Percentiles rank a stretch among this genome's conserved stretches.
Evolutionary conservation across 2,888 invertebrate species (phyloP).

Genomic region (Apodemia zela): DNA sequence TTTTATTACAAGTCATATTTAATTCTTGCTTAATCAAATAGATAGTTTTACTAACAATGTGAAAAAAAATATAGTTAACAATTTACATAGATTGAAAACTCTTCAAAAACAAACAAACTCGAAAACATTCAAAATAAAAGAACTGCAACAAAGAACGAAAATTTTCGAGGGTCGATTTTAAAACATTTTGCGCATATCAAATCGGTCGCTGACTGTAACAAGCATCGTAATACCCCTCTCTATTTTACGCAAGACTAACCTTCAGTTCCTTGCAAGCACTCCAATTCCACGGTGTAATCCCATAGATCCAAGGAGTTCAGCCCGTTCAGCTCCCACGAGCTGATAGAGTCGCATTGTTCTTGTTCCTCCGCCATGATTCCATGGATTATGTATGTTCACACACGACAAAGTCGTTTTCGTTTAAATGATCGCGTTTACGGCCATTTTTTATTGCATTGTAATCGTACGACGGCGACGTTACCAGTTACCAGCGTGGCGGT

Average conservation of each 20-base stretch:
- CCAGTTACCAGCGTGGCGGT: slow-evolving; percentile 49
- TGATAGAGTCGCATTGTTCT: slow-evolving; percentile 67
- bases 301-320: slow-evolving; percentile 88
- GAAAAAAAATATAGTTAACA: no score
- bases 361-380: slow-evolving; percentile 67
- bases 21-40: no score
- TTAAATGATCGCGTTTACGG: slow-evolving; percentile 43
- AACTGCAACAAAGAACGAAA: slow-evolving; percentile 37
- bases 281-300: slow-evolving; percentile 92
- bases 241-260: slow-evolving; percentile 79
- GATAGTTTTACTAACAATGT: no score
- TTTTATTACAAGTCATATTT: no score
- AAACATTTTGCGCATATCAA: slow-evolving; percentile 14
- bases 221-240: slow-evolving; percentile 38
- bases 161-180: slow-evolving; percentile 49
- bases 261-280: slow-evolving; percentile 88
- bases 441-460: slow-evolving; percentile 47
- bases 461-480: slow-evolving; percentile 34
- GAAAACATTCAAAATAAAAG: neutral
- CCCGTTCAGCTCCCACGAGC: slow-evolving; percentile 77
- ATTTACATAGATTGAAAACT: no score
- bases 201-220: slow-evolving; percentile 9
- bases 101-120: no score
- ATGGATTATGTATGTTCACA: slow-evolving; percentile 43
- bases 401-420: slow-evolving; percentile 40